Evolutionary conservation across 2,113 vertebrate genomes (phyloP).

Genomic region (Oreochromis niloticus): DNA sequence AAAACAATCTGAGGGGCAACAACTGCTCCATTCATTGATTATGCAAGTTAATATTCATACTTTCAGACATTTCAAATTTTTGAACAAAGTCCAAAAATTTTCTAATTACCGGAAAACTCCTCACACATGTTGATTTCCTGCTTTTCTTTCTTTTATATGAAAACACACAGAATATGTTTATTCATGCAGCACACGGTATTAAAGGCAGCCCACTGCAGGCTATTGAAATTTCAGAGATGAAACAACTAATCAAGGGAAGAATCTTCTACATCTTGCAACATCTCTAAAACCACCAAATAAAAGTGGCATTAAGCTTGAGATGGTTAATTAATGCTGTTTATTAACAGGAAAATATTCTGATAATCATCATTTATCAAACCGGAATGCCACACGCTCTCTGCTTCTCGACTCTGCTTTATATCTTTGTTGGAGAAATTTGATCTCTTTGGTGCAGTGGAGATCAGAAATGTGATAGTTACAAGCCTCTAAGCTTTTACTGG

Average conservation of each 20-base stretch:
- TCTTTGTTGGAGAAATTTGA: background rate
- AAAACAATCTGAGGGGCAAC: background rate
- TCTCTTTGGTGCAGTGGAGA: background rate
- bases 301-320: background rate
- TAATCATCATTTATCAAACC: background rate
- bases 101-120: background rate
- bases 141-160: background rate
- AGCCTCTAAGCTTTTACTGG: background rate
- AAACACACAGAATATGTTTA: background rate
- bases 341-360: background rate
- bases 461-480: background rate
- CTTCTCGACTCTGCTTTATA: background rate
- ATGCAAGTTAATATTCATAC: background rate
- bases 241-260: background rate
- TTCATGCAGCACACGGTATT: background rate
- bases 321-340: background rate
- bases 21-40: background rate
- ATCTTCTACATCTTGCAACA: background rate
- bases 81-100: background rate
- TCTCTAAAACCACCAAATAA: background rate
- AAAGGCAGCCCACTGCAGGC: background rate
- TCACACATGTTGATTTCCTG: background rate
- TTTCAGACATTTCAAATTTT: background rate
- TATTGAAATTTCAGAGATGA: background rate
- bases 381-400: background rate